A percentile compares a stretch with the other conserved stretches of the same genome.
phyloP scores from a whole-genome alignment of 92 coral and sea anemone genomes.

The Epizoanthus rinbou region DNA sequence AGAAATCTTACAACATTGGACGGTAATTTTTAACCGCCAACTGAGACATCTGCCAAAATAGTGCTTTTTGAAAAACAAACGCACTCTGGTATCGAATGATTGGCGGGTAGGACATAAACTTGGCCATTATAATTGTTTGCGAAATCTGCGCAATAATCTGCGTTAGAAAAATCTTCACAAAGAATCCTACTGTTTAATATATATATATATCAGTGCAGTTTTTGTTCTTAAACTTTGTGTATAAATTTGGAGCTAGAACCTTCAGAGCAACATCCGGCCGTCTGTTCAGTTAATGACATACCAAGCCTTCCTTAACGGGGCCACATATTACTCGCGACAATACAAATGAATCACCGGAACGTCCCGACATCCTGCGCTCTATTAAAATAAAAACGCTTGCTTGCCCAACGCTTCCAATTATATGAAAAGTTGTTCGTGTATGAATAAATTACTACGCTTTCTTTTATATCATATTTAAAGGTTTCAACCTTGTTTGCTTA shows the following conservation, averaged over 20 bases:
- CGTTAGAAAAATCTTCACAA: not conserved
- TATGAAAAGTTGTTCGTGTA: not conserved
- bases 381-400: constrained; percentile 13
- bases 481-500: not conserved
- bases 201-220: not conserved
- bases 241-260: not conserved
- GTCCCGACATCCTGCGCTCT: constrained; percentile 17
- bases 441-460: not conserved
- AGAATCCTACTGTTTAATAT: not conserved
- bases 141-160: not conserved
- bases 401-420: not conserved
- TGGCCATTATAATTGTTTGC: not conserved
- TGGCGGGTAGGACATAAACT: not conserved
- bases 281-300: constrained; percentile 28
- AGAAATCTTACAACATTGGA: not conserved
- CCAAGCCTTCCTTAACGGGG: constrained; percentile 36
- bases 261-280: constrained; percentile 14
- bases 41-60: not conserved
- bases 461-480: not conserved
- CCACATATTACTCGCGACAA: constrained; percentile 15
- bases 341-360: constrained; percentile 32
- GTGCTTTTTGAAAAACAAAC: not conserved
- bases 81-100: not conserved
- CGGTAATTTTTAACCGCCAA: not conserved
- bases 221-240: not conserved